Evolutionary conservation across 2,888 invertebrate genomes (phyloP), one percentile per base, ranked within the genome.

Genomic region (Rhabditoides inermis): DNA sequence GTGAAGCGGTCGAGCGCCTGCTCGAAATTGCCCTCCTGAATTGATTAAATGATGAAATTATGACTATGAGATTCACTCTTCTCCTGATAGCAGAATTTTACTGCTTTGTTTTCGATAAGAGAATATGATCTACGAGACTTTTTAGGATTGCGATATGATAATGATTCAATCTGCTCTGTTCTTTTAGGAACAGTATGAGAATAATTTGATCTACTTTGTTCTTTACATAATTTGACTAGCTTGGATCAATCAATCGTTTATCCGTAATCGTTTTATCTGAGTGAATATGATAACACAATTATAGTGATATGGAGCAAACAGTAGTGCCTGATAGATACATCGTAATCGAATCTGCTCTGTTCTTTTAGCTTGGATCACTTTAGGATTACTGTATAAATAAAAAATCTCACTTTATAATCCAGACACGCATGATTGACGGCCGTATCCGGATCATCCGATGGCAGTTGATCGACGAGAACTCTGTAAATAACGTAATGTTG

Each of bases 361-460:
- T n/a, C n/a, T n/a, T n/a, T n/a, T n/a, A n/a, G n/a, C n/a, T n/a
- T n/a, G n/a, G n/a, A n/a, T n/a, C n/a, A n/a, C n/a, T n/a, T n/a
- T n/a, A n/a, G n/a, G n/a, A n/a, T n/a, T n/a, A n/a, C n/a, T n/a
- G n/a, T n/a, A n/a, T n/a, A n/a, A n/a, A n/a, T n/a, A n/a, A n/a
- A n/a, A n/a, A 18, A 23, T 22, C 10, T 2, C 2, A 64, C 89
- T 82, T 95, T 95, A 76, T 86, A 95, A 1, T 92, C 81, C 26
- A 98, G 81, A 78, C 95, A 95, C 2, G 90, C 95, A 50, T 90
- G 84, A 79, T 98, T 95, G 30, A 94, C 87, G 71, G 92, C 88
- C 42, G 89, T 90, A 69, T 94, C 92, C 0, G 89, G 84, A 77
- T 92, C 92, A 77, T 90, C 90, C 49, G 83, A 22, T 2, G 87